Conservation (phyloP, 2,113 vertebrate genomes). For the Pedetes capensis region DNA sequence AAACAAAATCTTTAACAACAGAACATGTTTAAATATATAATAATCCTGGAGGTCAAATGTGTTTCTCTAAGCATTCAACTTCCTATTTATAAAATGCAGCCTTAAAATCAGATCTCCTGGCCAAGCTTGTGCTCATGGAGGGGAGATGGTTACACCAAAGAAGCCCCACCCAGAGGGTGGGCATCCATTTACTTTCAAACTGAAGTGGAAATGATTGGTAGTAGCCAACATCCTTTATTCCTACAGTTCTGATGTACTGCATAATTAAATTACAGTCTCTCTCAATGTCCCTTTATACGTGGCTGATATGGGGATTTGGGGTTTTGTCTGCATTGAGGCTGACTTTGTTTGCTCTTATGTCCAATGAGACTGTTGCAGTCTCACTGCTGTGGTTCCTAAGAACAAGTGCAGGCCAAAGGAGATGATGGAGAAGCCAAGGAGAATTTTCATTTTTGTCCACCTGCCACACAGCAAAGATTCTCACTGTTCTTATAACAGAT, state of each 20-base stretch:
- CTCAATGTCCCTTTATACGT: background rate
- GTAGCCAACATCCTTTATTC: background rate
- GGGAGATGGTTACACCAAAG: background rate
- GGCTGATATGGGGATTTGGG: background rate
- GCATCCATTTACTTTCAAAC: background rate
- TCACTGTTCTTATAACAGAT: background rate
- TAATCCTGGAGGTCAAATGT: background rate
- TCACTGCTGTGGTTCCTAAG: background rate
- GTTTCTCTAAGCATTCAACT: background rate
- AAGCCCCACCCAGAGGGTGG: background rate
- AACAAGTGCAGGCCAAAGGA: background rate
- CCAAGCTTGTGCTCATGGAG: background rate
- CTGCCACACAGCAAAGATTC: background rate
- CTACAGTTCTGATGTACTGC: background rate
- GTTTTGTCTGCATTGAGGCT: background rate
- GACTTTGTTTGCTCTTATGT: background rate
- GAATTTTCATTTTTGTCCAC: background rate
- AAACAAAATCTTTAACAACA: background rate
- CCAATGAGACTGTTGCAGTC: fast-evolving
- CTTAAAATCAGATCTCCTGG: background rate
- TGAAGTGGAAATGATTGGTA: background rate
- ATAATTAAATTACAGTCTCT: background rate
- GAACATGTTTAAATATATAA: background rate
- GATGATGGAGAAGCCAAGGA: background rate
- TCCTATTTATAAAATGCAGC: background rate